A percentile compares a stretch with the other conserved stretches of the same genome.
Evolutionary conservation across 2,113 vertebrate species (phyloP).

Genomic region (Chlamydotis undulata): DNA sequence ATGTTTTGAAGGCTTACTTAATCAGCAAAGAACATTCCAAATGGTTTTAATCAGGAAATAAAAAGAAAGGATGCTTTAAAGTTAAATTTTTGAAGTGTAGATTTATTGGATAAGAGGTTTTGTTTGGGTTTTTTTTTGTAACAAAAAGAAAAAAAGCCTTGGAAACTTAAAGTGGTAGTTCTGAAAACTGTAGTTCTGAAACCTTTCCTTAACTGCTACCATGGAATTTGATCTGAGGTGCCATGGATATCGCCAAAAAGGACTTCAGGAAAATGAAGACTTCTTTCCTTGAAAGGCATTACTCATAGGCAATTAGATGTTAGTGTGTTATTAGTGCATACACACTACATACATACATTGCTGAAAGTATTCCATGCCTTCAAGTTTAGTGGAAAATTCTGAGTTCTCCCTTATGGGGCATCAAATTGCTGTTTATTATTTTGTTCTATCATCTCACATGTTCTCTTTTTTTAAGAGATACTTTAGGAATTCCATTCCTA

Average conservation of each 20-base stretch:
- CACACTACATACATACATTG: not conserved
- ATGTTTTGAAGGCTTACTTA: not conserved
- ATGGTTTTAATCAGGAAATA: not conserved
- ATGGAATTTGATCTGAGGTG: not conserved
- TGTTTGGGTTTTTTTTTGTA: not conserved
- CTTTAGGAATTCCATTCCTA: not conserved
- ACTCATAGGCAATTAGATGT: not conserved
- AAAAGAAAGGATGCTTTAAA: not conserved
- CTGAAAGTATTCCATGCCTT: not conserved
- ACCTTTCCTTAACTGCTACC: not conserved
- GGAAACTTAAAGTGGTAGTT: not conserved
- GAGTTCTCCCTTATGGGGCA: not conserved
- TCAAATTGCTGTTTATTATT: not conserved
- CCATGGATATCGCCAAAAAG: not conserved
- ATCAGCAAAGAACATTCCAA: not conserved
- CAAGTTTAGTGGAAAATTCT: not conserved
- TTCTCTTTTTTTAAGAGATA: not conserved
- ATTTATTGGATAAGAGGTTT: not conserved
- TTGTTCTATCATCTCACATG: not conserved
- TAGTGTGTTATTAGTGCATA: not conserved
- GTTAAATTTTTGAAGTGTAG: not conserved
- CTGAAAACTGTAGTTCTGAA: not conserved
- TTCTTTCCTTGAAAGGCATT: not conserved
- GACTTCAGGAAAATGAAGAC: not conserved
- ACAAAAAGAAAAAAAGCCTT: not conserved